A percentile compares a stretch with the other conserved stretches of the same genome.
phyloP scores from a whole-genome alignment of 2,113 vertebrate genomes.

The Tautogolabrus adspersus region DNA sequence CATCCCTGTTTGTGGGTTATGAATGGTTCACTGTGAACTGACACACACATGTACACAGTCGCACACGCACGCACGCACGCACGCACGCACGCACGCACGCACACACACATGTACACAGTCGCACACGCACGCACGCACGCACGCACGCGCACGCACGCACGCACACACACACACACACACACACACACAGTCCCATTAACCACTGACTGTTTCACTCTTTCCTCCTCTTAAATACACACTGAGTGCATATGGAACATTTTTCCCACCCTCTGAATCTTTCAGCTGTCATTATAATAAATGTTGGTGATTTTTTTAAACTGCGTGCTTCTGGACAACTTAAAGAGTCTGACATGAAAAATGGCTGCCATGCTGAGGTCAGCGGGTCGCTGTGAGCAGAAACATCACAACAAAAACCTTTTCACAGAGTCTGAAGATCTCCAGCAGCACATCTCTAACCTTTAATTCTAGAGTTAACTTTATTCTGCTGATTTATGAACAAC shows the following conservation, averaged over 20 bases:
- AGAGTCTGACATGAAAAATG: slow-evolving; percentile 19
- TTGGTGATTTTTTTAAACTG: neutral
- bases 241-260: neutral
- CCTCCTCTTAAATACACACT: neutral
- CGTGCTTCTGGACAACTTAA: slow-evolving; percentile 16
- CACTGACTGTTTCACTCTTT: neutral
- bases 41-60: neutral
- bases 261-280: slow-evolving; percentile 27
- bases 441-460: neutral
- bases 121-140: too few species aligned
- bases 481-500: too few species aligned
- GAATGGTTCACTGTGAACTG: neutral
- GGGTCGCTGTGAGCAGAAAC: neutral
- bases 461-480: too few species aligned
- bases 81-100: too few species aligned
- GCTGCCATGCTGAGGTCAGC: neutral
- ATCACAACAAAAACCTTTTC: neutral
- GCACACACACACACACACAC: too few species aligned
- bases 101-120: too few species aligned
- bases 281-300: slow-evolving; percentile 31
- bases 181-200: neutral
- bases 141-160: too few species aligned
- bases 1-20: neutral
- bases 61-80: too few species aligned
- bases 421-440: neutral